Evolutionary conservation across 1,140 invertebrate genomes (phyloP), one percentile per base, ranked within the genome.

Genomic region (Ostrea denselamellosa): DNA sequence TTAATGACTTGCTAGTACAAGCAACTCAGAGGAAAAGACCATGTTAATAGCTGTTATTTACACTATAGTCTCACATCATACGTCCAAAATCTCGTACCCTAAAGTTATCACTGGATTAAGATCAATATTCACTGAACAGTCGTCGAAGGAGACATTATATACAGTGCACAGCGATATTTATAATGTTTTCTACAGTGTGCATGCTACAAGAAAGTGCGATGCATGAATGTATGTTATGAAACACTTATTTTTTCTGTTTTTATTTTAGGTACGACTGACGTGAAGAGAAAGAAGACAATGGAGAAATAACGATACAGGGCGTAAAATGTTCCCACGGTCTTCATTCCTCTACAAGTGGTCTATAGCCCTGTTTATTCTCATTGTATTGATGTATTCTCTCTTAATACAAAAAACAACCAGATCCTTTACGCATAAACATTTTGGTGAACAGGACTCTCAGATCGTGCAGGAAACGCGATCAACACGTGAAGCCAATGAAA

Each of bases 261-360:
- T 62, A 19, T 62, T 19, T 14, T 12, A 77, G 22, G 12, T 77
- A 25, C 28, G 28, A 25, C 14, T 77, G 28, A 77, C 17, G 14
- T 17, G 9, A 34, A 77, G 44, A 19, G 44, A 34, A 53, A 10
- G 9, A 52, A 83, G 82, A 83, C 34, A 44, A 44, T 83, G 82
- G 44, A 53, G 52, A 53, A 54, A 83, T 52, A 83, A 34, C 14
- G 2, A 53, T 10, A 28, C 12, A n/a, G 19, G 22, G 62, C 28
- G 53, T 85, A 85, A 10, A 85, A 88, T 88, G 87, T 83, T 88
- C 85, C 87, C 87, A 19, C 83, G 87, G 28, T 34, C 81, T 14
- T 83, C 87, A 22, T 51, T 68, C 19, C 77, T 85, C 2, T 88
- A 82, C 34, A 88, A 84, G 65, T 62, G 83, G n/a, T 51, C 84